A percentile compares a stretch with the other conserved stretches of the same genome.
Conservation (phyloP, 2,113 vertebrate genomes). For the Macaca mulatta region DNA sequence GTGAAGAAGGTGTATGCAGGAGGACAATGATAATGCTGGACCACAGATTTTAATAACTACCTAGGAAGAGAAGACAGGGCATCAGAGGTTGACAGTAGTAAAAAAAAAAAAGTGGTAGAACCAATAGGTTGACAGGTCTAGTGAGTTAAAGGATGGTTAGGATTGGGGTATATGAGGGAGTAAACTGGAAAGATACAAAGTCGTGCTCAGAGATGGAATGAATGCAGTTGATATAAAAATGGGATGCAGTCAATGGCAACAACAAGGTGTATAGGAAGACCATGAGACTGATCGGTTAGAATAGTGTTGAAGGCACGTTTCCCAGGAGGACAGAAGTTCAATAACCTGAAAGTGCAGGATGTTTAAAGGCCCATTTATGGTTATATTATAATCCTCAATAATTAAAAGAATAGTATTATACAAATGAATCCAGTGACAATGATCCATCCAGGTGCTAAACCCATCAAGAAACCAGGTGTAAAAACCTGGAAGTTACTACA, state of each 20-base stretch:
- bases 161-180: background rate
- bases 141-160: background rate
- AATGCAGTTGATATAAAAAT: background rate
- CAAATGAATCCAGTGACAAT: background rate
- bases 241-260: background rate
- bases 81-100: background rate
- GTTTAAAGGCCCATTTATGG: background rate
- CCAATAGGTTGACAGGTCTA: background rate
- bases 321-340: background rate
- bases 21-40: background rate
- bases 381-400: background rate
- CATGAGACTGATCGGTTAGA: background rate
- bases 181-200: background rate
- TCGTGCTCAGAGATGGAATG: background rate
- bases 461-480: background rate
- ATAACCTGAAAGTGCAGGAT: background rate
- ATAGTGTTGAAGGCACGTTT: background rate
- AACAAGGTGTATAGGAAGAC: background rate
- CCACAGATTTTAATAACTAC: background rate
- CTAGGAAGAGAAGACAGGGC: background rate
- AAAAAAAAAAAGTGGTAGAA: background rate
- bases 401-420: background rate
- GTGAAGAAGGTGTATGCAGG: background rate
- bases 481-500: background rate
- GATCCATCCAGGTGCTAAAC: background rate